Evolutionary conservation across 2,888 invertebrate genomes (phyloP), one percentile per base, ranked within the genome.

Genomic region (Harpalus rubripes): DNA sequence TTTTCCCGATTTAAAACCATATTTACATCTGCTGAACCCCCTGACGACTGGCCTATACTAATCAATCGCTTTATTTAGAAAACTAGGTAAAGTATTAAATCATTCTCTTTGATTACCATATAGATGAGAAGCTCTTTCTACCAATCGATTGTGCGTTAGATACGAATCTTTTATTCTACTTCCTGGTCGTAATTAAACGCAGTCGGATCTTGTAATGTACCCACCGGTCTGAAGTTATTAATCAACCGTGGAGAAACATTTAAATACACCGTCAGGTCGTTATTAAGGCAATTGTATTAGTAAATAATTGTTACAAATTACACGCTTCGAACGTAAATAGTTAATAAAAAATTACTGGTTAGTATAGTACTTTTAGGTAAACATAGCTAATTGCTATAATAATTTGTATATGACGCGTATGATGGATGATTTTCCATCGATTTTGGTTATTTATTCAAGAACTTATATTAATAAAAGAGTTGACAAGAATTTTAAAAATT

Each of bases 381-480:
- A 59, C 59, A 59, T 1, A 1, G 6, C 16, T 59, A 59, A 59
- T 59, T 59, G 16, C 59, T 15, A 16, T 3, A 7, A 59, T 16
- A 59, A 15, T 59, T 15, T 59, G 15, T 59, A 59, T 15, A 16
- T 59, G 59, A 59, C 59, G 59, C 16, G 16, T 59, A 59, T 59
- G 59, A 59, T 59, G 59, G 59, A 59, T 59, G 15, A 7, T 7
- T 7, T 10, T 3, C 0, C 59, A 52, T 52, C 44, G 44, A 52
- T 52, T 52, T 10, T 52, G 8, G 10, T 8, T 32, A 52, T 12
- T 12, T 6, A 0, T 52, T 12, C 44, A 12, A 52, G 44, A 52
- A 52, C 5, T 52, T 52, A 52, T 5, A 52, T 10, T 52, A 52
- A 52, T 52, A n/a, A n/a, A n/a, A n/a, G 12, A 0, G 44, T 5